Evolutionary conservation across 1,140 invertebrate species (phyloP).

Genomic region (Drosophila sechellia): DNA sequence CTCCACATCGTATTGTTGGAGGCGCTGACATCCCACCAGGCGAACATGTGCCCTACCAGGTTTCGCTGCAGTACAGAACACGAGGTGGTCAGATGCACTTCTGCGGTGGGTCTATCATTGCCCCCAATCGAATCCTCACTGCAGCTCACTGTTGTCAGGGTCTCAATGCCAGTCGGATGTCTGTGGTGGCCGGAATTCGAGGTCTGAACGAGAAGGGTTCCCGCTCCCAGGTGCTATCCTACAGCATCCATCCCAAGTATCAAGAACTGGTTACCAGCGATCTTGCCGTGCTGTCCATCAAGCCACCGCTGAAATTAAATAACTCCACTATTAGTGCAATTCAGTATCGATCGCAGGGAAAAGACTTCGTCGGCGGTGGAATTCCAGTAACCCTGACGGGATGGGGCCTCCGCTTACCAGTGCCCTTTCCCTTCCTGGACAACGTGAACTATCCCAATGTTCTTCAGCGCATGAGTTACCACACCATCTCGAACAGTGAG

Average conservation of each 20-base stretch:
- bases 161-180: constrained; percentile 66
- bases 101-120: constrained; percentile 84
- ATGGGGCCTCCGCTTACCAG: constrained; percentile 75
- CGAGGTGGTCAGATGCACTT: constrained; percentile 59
- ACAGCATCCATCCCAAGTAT: constrained; percentile 71
- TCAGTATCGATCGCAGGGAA: constrained; percentile 16
- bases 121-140: constrained; percentile 73
- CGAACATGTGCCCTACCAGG: constrained; percentile 72
- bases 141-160: constrained; percentile 83
- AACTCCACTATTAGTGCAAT: constrained; percentile 58
- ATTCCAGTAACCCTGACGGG: constrained; percentile 72
- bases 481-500: constrained; percentile 68
- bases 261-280: constrained; percentile 70
- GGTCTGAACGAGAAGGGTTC: constrained; percentile 79
- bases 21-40: constrained; percentile 61
- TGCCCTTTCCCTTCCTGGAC: constrained; percentile 61
- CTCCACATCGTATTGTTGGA: constrained; percentile 67
- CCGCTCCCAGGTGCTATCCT: constrained; percentile 51
- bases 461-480: constrained; percentile 70
- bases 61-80: constrained; percentile 70
- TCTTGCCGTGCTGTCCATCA: constrained; percentile 71
- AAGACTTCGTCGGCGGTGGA: constrained; percentile 49
- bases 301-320: constrained; percentile 52
- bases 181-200: constrained; percentile 85
- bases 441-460: constrained; percentile 62